Evolutionary conservation across 1,140 invertebrate genomes (phyloP), one percentile per base, ranked within the genome.

Genomic region (Hyles vespertilio): DNA sequence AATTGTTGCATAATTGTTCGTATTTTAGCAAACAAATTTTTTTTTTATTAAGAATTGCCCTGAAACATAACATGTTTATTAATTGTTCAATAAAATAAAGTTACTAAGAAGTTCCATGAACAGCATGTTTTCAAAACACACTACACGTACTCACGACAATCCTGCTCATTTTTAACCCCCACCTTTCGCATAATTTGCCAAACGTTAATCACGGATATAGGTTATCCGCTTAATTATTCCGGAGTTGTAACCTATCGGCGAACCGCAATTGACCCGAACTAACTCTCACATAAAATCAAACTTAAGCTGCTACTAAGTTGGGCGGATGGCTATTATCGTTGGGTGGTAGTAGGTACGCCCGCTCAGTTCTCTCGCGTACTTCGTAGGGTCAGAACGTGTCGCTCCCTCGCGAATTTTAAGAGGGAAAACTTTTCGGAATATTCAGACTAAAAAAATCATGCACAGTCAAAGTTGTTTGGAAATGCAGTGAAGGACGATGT

Each of bases 351-450:
- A 46, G 9, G 44, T 9, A 33, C 40, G 4, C 32, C 32, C 11
- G 46, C 43, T 56, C 77, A 83, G 80, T 83, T 59, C 58, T 65
- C 62, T 65, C 65, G 56, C 59, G 69, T 64, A 59, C 60, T 58
- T 64, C 61, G 62, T 32, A 57, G 36, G 52, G 44, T 52, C 59
- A 34, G 60, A 58, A 68, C 70, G 80, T 74, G 58, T 63, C 48
- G 57, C 47, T 52, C 47, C 9, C 50, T 33, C 64, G 58, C 32
- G 7, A 12, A 56, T 54, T 40, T 59, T 70, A 63, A 67, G 67
- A 76, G 71, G 77, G 74, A 80, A 83, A 83, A 83, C 59, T 81
- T 83, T 74, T 68, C 48, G 61, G 63, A 50, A 60, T 60, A 52
- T 33, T 9, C 5, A 11, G 45, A 32, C 8, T 43, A 44, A 59